A percentile compares a stretch with the other conserved stretches of the same genome.
These are phyloP conservation scores for Apotomis capreana DNA, from an alignment of 2,888 invertebrate species.

Conservation along the genomic window DNA sequence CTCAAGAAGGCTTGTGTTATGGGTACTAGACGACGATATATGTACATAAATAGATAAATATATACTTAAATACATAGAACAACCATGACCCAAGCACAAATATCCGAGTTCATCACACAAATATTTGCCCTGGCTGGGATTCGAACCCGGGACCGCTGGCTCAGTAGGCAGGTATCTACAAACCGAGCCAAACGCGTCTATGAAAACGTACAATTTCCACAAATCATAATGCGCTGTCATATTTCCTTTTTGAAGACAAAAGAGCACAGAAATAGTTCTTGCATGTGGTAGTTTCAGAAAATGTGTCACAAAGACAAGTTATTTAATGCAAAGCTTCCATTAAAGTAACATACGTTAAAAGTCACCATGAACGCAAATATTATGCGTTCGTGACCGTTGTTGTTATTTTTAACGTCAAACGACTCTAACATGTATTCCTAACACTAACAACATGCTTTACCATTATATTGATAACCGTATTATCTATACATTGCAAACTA, in stretches of 20 bases:
- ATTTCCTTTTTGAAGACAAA: neutral
- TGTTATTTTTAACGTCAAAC: neutral
- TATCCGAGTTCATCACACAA: too few relatives aligned
- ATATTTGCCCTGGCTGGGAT: too few relatives aligned
- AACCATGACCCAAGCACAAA: too few relatives aligned
- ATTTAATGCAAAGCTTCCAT: too few relatives aligned
- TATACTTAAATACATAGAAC: too few relatives aligned
- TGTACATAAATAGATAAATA: too few relatives aligned
- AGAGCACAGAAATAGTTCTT: neutral
- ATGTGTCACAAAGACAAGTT: neutral
- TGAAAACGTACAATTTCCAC: neutral
- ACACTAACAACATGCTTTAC: neutral
- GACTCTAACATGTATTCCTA: neutral
- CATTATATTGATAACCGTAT: conserved; percentile 3
- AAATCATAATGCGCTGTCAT: neutral
- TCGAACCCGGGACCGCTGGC: too few relatives aligned
- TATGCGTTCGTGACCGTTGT: neutral
- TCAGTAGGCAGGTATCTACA: too few relatives aligned
- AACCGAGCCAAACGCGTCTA: too few relatives aligned
- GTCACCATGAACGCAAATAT: neutral
- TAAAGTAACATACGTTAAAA: neutral
- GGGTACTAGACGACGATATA: too few relatives aligned
- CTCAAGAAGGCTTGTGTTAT: too few relatives aligned
- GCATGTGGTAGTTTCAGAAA: neutral
- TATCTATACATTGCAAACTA: conserved; percentile 12